Base-by-base conservation (phyloP, 2,113 vertebrate genomes). In the Opisthocomus hoazin region DNA sequence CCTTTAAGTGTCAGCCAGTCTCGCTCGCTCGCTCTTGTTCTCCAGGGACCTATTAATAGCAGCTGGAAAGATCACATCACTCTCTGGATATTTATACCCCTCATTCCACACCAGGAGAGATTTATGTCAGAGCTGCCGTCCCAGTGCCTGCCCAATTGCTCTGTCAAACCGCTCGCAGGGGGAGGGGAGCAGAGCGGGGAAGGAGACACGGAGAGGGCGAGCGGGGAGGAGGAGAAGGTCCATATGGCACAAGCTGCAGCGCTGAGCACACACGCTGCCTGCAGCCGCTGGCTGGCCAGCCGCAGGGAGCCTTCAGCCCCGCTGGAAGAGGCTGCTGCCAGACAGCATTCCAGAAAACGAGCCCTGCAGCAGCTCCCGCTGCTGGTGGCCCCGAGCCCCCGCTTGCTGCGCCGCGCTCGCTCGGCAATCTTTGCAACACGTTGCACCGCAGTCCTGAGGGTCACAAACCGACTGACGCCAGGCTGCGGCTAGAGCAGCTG, bases 1-100 rank as follows among this genome's bases (percentile, higher is more conserved):
- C 98, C 98, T 98, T 98, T 98, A 98, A 98, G 97, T 96, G 96
- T 97, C 97, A 98, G 97, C 97, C 97, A 77, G 95, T 87, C 97
- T 96, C 90, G 57, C 97, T 97, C 81, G 39, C 96, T 90, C 56
- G 51, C 96, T 98, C 96, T 90, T 95, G 95, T 96, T 98, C 98
- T 98, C 98, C 90, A 90, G 98, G 97, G 98, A 97, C 98, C 98
- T 98, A 98, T 98, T 98, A 98, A 98, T 98, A 98, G 98, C 98
- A 97, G 97, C 98, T 98, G 98, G 98, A 98, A 98, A 98, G 98
- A 98, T 98, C 98, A 98, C 98, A 98, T 98, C 98, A 98, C 98
- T 97, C 92, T 91, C 70, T 94, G 94, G 97, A 97, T 97, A 97
- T 97, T 97, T 97, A 97, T 98, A 98, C 98, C 98, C 96, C 97